phyloP scores from a whole-genome alignment of 2,797 vertebrate species.

The Protosalanx chinensis region DNA sequence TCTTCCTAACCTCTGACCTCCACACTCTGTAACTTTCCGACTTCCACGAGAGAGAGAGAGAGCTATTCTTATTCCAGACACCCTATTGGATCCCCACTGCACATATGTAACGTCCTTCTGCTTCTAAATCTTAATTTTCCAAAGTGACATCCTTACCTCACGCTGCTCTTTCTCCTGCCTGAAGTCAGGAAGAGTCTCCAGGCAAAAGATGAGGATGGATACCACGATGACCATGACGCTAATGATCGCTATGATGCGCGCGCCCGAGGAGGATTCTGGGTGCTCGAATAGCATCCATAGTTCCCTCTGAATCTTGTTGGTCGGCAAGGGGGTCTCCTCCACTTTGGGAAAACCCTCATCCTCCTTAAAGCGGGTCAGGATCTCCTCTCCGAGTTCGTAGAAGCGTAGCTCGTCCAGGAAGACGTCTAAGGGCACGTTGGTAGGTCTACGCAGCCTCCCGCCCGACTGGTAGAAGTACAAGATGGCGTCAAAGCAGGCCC shows the following conservation, averaged over 20 bases:
- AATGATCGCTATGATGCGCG: conserved; percentile 83
- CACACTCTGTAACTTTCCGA: neutral
- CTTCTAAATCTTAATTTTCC: no score
- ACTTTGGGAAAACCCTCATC: conserved; percentile 84
- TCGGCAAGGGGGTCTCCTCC: conserved; percentile 73
- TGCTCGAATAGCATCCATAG: conserved; percentile 90
- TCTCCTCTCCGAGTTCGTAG: conserved; percentile 83
- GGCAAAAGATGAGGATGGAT: conserved; percentile 90
- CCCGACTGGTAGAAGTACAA: conserved; percentile 92
- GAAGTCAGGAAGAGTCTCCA: conserved; percentile 89
- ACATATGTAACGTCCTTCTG: neutral
- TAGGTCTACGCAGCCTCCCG: conserved; percentile 79
- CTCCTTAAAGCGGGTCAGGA: conserved; percentile 79
- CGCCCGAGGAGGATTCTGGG: conserved; percentile 84
- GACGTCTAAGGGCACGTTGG: conserved; percentile 84
- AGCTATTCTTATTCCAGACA: neutral
- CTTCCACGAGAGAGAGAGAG: neutral
- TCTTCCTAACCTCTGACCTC: neutral
- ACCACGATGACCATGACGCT: conserved; percentile 89
- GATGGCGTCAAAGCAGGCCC: conserved; percentile 87
- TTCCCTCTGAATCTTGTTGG: conserved; percentile 65
- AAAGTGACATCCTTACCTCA: conserved; percentile 55
- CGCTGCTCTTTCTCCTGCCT: conserved; percentile 67
- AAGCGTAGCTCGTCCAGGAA: conserved; percentile 89
- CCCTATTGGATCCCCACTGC: neutral